Evolutionary conservation across 2,888 invertebrate species (phyloP), one percentile per base, ranked within the genome.

Genomic region (Watsonalla cultraria): DNA sequence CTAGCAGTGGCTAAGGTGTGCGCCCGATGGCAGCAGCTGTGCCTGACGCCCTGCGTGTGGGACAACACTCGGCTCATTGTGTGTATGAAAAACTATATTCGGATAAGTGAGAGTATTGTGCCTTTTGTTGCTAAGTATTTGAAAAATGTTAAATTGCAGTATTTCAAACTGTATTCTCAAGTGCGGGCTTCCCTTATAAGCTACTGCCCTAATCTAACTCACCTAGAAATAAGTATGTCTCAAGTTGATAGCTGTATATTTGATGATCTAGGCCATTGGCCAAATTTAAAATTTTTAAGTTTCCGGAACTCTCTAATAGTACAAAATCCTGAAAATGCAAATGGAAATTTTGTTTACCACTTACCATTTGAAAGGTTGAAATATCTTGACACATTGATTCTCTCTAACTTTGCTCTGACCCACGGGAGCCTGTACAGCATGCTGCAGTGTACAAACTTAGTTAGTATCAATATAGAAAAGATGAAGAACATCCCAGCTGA

Each of bases 141-240:
- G 59, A 91, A 91, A 70, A 84, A 89, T 81, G 90, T 91, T 24
- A 91, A 91, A 80, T 71, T 91, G 62, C 91, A 91, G 84, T 91
- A 91, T 84, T 91, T 91, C 66, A 91, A 91, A 69, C 81, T 91
- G 70, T 91, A 91, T 80, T 85, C 88, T 64, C 90, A 91, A 78
- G 86, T 91, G 53, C 82, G 91, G 72, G 72, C 84, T 69, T 90
- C 91, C 66, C 71, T 91, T 53, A 89, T 90, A 65, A 89, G 82
- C 61, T 86, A 89, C 70, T 91, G 91, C 62, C 91, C 91, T 51
- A 91, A 91, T 72, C 72, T 91, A 64, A 91, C 91, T 70, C 88
- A 88, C 70, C 69, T 91, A 85, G 91, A 91, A 85, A 91, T 91
- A 80, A 90, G 90, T 68, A 91, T 91, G 80, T 91, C 91, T 62